phyloP scores from a whole-genome alignment of 2,797 vertebrate species.

The Cyclopterus lumpus region DNA sequence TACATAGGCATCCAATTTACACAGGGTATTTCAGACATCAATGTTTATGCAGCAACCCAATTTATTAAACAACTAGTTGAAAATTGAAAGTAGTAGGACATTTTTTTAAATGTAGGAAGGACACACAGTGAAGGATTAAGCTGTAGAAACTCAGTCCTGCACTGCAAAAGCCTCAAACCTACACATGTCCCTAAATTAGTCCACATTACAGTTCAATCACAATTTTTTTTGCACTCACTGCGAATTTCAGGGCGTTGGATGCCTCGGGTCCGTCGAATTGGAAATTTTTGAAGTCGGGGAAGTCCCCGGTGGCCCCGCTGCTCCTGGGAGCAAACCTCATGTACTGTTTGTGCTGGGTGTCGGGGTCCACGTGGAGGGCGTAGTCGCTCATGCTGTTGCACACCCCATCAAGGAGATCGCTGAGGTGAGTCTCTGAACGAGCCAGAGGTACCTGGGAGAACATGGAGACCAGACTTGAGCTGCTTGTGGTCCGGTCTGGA shows the following conservation, averaged over 20 bases:
- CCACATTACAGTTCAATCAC: not conserved
- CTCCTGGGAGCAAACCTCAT: conserved; percentile 84
- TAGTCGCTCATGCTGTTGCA: conserved; percentile 87
- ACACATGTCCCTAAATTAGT: not conserved
- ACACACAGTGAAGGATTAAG: not conserved
- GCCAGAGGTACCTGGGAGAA: conserved; percentile 80
- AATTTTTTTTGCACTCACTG: conserved; percentile 75
- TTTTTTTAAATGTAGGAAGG: too few species aligned
- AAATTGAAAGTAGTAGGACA: too few species aligned
- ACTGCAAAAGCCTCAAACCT: not conserved
- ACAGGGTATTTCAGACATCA: not conserved
- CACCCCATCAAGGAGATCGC: conserved; percentile 84
- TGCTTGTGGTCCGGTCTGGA: not conserved
- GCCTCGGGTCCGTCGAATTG: conserved; percentile 82
- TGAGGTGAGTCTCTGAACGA: conserved; percentile 85
- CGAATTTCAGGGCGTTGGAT: conserved; percentile 85
- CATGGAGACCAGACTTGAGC: not conserved
- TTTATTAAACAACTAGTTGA: not conserved
- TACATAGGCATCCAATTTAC: not conserved
- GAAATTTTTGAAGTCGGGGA: conserved; percentile 84
- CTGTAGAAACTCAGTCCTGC: not conserved
- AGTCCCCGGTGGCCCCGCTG: conserved; percentile 49
- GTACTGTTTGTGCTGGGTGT: conserved; percentile 77
- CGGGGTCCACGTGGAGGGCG: conserved; percentile 81
- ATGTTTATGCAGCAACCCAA: not conserved